Conservation (phyloP, 2,113 vertebrate species). For the Cheirogaleus medius region DNA sequence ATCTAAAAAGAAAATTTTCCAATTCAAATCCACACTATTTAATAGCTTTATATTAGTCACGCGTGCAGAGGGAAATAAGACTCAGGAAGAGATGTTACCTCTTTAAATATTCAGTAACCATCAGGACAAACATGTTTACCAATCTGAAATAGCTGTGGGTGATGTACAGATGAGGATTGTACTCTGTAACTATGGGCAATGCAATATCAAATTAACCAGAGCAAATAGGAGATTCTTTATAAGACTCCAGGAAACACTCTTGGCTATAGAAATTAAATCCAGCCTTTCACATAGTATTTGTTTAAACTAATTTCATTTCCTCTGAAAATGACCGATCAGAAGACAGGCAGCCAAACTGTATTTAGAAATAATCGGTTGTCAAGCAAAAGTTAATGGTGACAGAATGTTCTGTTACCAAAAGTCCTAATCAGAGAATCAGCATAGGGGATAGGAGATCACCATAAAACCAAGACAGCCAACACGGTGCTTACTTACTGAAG, state of each 20-base stretch:
- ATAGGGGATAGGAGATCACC: no score
- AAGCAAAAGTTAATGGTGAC: neutral
- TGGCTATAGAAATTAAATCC: slow-evolving; percentile 48
- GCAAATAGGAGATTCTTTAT: slow-evolving; percentile 41
- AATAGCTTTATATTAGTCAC: slow-evolving; percentile 38
- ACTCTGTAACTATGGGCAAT: neutral
- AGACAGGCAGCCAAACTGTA: slow-evolving; percentile 11
- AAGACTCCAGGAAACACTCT: slow-evolving; percentile 53
- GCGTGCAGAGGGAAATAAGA: neutral
- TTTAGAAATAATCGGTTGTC: slow-evolving; percentile 32
- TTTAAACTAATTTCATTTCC: slow-evolving; percentile 62
- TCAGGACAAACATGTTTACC: slow-evolving; percentile 73
- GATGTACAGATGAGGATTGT: slow-evolving; percentile 23
- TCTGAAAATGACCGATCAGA: slow-evolving; percentile 26
- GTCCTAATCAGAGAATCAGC: neutral
- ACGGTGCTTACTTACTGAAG: neutral
- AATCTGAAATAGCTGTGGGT: slow-evolving; percentile 17
- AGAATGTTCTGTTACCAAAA: slow-evolving; percentile 31
- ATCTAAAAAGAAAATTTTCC: slow-evolving; percentile 27
- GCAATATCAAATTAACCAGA: slow-evolving; percentile 46
- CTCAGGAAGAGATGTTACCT: slow-evolving; percentile 1
- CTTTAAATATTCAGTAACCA: slow-evolving; percentile 70
- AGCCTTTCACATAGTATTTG: slow-evolving; percentile 35
- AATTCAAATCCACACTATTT: neutral
- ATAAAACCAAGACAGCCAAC: neutral